Conservation (phyloP, 2,113 vertebrate species). For the Stegastes partitus region DNA sequence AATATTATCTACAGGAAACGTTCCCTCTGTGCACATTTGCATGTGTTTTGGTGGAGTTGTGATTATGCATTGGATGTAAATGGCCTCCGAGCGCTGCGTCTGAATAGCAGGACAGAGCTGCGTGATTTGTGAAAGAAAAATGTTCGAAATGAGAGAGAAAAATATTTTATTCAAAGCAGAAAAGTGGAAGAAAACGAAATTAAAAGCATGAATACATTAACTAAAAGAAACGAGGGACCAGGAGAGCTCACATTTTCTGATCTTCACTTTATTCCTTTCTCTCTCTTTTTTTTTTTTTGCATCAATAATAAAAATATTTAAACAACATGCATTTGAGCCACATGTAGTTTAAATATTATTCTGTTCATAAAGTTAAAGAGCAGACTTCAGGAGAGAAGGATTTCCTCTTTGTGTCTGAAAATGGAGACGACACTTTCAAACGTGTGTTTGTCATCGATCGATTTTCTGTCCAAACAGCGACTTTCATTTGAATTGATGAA, state of each 20-base stretch:
- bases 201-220: conserved; percentile 13
- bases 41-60: background rate
- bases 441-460: conserved; percentile 45
- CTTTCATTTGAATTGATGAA: conserved; percentile 66
- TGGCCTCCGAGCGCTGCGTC: background rate
- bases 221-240: background rate
- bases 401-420: background rate
- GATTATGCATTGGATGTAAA: conserved; percentile 63
- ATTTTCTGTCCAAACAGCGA: conserved; percentile 52
- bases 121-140: background rate
- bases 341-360: background rate
- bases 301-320: conserved; percentile 23
- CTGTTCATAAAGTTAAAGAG: background rate
- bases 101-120: background rate
- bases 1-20: background rate
- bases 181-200: conserved; percentile 47
- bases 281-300: conserved; percentile 3
- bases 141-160: background rate
- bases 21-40: background rate
- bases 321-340: background rate
- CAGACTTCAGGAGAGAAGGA: background rate
- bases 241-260: background rate
- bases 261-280: background rate
- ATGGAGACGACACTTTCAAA: background rate
- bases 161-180: background rate